Evolutionary conservation across 2,888 invertebrate genomes (phyloP).

Genomic region (Erebia ligea): DNA sequence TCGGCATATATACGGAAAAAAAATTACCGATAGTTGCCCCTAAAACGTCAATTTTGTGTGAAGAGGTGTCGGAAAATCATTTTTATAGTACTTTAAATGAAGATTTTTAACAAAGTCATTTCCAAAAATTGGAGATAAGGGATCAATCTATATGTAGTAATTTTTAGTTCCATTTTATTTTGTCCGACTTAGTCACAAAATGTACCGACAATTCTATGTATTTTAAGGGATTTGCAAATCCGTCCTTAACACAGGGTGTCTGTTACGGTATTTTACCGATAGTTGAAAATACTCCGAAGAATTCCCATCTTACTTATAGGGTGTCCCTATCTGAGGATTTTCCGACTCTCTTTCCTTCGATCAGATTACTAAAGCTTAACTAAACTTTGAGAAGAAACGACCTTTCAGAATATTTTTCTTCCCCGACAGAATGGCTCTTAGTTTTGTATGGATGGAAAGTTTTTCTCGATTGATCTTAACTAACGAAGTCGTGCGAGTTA

Average conservation of each 20-base stretch:
- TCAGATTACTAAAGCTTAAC: conserved; percentile 15
- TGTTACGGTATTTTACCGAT: background rate
- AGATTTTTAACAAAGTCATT: no score
- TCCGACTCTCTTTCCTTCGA: conserved; percentile 1
- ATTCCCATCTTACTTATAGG: conserved; percentile 1
- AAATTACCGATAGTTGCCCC: no score
- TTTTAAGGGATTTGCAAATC: no score
- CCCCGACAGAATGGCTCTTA: conserved; percentile 2
- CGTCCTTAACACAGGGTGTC: background rate
- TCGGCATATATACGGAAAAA: no score
- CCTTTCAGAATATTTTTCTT: conserved; percentile 9
- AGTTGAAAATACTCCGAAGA: conserved; percentile 6
- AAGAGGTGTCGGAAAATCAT: no score
- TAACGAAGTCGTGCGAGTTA: conserved; percentile 1
- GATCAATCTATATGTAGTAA: no score
- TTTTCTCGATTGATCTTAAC: conserved; percentile 15
- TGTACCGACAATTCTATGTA: no score
- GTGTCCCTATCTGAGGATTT: conserved; percentile 8
- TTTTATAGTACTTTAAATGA: no score
- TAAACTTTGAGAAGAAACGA: conserved; percentile 12
- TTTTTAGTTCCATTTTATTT: no score
- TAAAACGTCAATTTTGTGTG: no score
- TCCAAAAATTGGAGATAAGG: no score
- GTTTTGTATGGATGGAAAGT: conserved; percentile 5
- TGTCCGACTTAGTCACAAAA: no score